Evolutionary conservation across 1,140 invertebrate species (phyloP).

Genomic region (Drosophila mayri): DNA sequence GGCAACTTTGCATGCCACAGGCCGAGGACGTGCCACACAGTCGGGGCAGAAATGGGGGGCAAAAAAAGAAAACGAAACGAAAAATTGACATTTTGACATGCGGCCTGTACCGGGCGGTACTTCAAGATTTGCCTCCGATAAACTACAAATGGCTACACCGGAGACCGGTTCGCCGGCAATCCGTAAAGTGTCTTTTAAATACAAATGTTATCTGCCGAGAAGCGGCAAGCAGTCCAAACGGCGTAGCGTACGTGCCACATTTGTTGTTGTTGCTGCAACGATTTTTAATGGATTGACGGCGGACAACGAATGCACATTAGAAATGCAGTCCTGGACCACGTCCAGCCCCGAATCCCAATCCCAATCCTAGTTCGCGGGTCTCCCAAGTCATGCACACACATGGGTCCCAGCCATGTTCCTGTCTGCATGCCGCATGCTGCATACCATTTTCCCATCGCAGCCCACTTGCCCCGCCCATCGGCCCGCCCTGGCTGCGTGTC

Average conservation of each 20-base stretch:
- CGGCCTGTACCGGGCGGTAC: conserved; percentile 63
- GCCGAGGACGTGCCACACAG: conserved; percentile 47
- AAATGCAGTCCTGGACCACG: conserved; percentile 55
- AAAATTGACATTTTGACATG: conserved; percentile 84
- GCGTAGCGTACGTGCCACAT: conserved; percentile 59
- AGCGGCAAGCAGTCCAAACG: conserved; percentile 7
- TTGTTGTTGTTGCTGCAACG: conserved; percentile 62
- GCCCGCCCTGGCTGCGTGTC: conserved; percentile 37
- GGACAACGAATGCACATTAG: conserved; percentile 79
- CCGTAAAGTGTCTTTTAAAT: conserved; percentile 80
- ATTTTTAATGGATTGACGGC: conserved; percentile 81
- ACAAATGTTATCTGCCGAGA: conserved; percentile 72
- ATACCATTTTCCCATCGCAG: neutral
- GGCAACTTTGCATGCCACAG: conserved; percentile 80
- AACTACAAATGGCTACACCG: conserved; percentile 69
- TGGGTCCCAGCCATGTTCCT: conserved; percentile 45
- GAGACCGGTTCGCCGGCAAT: conserved; percentile 43
- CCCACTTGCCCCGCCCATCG: neutral
- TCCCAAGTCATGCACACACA: conserved; percentile 54
- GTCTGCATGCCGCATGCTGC: conserved; percentile 5
- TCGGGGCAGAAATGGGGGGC: conserved; percentile 1
- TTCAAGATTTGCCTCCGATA: conserved; percentile 80
- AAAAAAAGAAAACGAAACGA: conserved; percentile 38
- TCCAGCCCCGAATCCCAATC: conserved; percentile 9
- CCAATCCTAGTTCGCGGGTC: conserved; percentile 12